phyloP scores from a whole-genome alignment of 2,888 invertebrate species.

The Melolontha melolontha region DNA sequence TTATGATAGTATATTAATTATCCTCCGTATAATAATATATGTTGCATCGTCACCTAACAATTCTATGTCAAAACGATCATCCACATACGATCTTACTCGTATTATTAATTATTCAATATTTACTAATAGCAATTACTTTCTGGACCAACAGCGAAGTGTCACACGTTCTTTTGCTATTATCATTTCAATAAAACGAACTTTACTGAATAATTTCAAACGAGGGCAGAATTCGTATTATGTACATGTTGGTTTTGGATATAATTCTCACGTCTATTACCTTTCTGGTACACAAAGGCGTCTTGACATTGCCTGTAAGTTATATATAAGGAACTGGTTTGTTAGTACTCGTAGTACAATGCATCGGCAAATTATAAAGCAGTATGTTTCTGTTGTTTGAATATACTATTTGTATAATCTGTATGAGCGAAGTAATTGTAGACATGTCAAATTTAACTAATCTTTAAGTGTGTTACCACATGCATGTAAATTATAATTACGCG shows the following conservation, averaged over 20 bases:
- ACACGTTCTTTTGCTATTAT: too few relatives aligned
- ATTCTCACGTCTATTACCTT: conserved; percentile 14
- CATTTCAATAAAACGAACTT: too few relatives aligned
- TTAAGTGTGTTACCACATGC: too few relatives aligned
- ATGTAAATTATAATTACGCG: too few relatives aligned
- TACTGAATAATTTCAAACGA: background rate
- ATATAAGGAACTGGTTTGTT: conserved; percentile 23
- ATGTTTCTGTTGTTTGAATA: background rate
- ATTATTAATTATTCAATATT: too few relatives aligned
- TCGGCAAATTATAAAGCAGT: conserved; percentile 17
- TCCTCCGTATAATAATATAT: too few relatives aligned
- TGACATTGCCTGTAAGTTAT: conserved; percentile 11
- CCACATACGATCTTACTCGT: too few relatives aligned
- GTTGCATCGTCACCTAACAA: too few relatives aligned
- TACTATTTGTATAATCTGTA: background rate
- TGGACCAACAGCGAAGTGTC: too few relatives aligned
- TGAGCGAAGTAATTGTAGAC: conserved; percentile 2
- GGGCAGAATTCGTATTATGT: background rate
- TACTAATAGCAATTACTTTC: too few relatives aligned
- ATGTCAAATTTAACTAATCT: background rate
- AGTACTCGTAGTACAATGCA: conserved; percentile 1
- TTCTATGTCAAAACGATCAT: too few relatives aligned
- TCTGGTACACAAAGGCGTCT: conserved; percentile 7
- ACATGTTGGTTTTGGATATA: background rate
- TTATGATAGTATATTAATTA: too few relatives aligned